A percentile compares a stretch with the other conserved stretches of the same genome.
phyloP scores from a whole-genome alignment of 2,888 invertebrate genomes.

The Lamellibrachia columna region DNA sequence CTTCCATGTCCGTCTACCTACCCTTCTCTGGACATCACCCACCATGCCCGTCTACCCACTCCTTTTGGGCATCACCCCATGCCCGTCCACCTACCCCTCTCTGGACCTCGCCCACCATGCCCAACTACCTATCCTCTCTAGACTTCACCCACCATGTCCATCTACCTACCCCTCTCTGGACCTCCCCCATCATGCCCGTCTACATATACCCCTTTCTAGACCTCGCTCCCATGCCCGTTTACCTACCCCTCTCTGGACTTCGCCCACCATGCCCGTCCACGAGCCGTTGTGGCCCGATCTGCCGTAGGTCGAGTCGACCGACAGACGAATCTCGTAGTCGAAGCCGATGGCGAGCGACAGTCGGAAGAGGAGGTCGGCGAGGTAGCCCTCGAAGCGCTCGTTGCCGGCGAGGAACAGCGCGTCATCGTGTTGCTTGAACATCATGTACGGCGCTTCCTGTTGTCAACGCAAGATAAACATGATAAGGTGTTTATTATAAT shows the following conservation, averaged over 20 bases:
- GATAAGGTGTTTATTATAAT: background rate
- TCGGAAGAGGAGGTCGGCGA: slow-evolving; percentile 40
- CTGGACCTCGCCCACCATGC: slow-evolving; percentile 42
- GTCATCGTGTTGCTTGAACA: slow-evolving; percentile 36
- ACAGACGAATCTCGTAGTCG: slow-evolving; percentile 41
- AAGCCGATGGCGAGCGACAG: slow-evolving; percentile 36
- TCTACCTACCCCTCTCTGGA: slow-evolving; percentile 27
- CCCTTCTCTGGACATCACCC: slow-evolving; percentile 39
- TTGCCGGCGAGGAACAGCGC: slow-evolving; percentile 40
- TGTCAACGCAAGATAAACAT: background rate
- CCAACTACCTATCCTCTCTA: slow-evolving; percentile 29
- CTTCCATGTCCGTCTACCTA: slow-evolving; percentile 27
- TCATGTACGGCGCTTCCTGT: slow-evolving; percentile 44
- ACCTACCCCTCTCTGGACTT: slow-evolving; percentile 41
- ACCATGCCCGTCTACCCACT: slow-evolving; percentile 39
- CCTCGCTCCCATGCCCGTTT: too few species aligned
- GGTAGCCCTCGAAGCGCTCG: slow-evolving; percentile 44
- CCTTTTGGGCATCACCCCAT: too few species aligned
- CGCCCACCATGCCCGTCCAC: slow-evolving; percentile 42
- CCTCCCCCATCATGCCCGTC: slow-evolving; percentile 42
- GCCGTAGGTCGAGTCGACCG: slow-evolving; percentile 36
- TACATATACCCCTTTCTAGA: background rate
- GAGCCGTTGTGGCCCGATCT: slow-evolving; percentile 32
- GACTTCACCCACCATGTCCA: too few species aligned
- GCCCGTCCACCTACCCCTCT: slow-evolving; percentile 35